phyloP scores from a whole-genome alignment of 1,140 invertebrate genomes.

The Papilio xuthus region DNA sequence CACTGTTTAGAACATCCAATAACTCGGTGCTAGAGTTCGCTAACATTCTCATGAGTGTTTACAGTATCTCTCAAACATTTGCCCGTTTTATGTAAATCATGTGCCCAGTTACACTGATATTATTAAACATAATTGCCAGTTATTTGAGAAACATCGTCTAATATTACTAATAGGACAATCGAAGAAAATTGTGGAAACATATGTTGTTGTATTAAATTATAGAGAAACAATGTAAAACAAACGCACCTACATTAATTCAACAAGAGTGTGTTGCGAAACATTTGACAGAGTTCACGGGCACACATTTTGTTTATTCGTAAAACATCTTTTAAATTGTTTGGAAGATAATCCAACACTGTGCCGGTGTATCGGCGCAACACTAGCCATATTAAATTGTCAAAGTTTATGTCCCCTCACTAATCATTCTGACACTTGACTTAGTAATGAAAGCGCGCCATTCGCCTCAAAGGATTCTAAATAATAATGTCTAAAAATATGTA shows the following conservation, averaged over 20 bases:
- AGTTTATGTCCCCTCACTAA: too few species aligned
- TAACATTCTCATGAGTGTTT: slow-evolving; percentile 57
- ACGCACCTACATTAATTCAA: slow-evolving; percentile 34
- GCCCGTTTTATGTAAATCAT: slow-evolving; percentile 61
- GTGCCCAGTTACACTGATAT: slow-evolving; percentile 50
- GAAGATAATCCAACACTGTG: too few species aligned
- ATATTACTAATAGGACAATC: slow-evolving; percentile 63
- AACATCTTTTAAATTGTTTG: neutral
- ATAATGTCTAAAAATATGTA: too few species aligned
- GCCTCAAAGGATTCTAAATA: too few species aligned
- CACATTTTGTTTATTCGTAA: neutral
- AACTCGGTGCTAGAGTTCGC: slow-evolving; percentile 39
- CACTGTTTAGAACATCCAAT: slow-evolving; percentile 33
- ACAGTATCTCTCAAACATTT: slow-evolving; percentile 52
- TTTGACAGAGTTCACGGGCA: slow-evolving; percentile 8
- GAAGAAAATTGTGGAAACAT: slow-evolving; percentile 62
- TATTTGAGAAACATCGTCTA: slow-evolving; percentile 74
- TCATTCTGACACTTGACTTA: too few species aligned
- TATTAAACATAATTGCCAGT: slow-evolving; percentile 69
- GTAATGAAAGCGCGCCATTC: too few species aligned
- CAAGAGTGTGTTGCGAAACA: slow-evolving; percentile 16
- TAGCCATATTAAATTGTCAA: too few species aligned
- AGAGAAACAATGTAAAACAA: slow-evolving; percentile 52
- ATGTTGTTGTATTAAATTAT: slow-evolving; percentile 55
- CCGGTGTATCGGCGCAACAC: too few species aligned